These are phyloP conservation scores for Chroicocephalus ridibundus DNA, from an alignment of 2,113 vertebrate species.

Conservation along the genomic window DNA sequence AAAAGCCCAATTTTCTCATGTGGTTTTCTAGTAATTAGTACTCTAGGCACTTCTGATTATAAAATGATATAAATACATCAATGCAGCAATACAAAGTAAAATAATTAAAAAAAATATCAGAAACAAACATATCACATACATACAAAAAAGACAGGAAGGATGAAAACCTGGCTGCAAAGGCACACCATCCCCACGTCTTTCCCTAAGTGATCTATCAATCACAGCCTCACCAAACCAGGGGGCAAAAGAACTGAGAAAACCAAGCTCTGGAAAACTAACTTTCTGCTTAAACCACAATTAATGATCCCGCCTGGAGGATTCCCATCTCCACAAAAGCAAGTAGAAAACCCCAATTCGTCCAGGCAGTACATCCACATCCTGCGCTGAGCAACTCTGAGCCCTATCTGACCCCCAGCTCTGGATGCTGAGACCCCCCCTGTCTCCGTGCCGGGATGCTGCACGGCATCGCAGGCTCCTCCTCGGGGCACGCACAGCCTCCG, in stretches of 20 bases:
- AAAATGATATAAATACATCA: neutral
- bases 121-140: neutral
- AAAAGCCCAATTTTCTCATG: neutral
- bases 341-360: neutral
- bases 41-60: neutral
- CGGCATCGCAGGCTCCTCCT: neutral
- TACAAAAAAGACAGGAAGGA: neutral
- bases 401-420: neutral
- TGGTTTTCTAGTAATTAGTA: neutral
- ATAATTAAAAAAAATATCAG: neutral
- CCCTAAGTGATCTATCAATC: neutral
- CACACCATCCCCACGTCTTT: neutral
- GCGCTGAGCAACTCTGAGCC: neutral
- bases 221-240: neutral
- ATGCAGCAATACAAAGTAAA: neutral
- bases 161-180: neutral
- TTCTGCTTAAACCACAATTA: neutral
- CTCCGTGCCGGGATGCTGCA: neutral
- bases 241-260: neutral
- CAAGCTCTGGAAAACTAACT: neutral
- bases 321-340: neutral
- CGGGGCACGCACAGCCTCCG: rapidly evolving
- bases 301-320: neutral
- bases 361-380: neutral
- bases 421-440: rapidly evolving